Evolutionary conservation across 2,888 invertebrate genomes (phyloP), one percentile per base, ranked within the genome.

Genomic region (Ophonus ardosiacus): DNA sequence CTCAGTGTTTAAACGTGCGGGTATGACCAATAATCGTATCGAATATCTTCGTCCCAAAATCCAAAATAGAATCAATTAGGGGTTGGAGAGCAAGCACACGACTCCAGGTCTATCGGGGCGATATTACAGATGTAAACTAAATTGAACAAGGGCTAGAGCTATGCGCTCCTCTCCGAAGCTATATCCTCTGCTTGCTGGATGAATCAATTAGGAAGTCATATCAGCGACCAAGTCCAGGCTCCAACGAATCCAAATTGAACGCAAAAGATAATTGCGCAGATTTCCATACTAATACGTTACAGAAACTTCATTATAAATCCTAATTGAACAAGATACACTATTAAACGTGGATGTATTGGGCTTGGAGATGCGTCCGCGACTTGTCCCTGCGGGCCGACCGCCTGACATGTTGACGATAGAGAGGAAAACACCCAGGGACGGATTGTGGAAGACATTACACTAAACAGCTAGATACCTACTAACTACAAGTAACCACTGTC

Each of bases 211-310:
- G 84, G 84, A 63, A 78, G 84, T 84, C 84, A 84, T 78, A 84
- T 84, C 84, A 74, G 61, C 61, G 74, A 65, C 43, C 56, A 65
- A 74, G 84, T 65, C 85, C 43, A 43, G 63, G 68, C 80, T 74
- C 71, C 24, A 80, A 40, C 68, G 68, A 63, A 79, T 80, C 71
- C 80, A 71, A 85, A 85, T 80, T 85, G 68, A 85, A 85, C 79
- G 80, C 85, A 85, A 85, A 85, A 85, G 85, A 85, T 85, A 85
- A 85, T 85, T 85, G 85, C 85, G 74, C 85, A 85, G 85, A 85
- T 85, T 85, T 85, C 85, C 85, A 85, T 85, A 85, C 85, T 85
- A 85, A 85, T 85, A 85, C 85, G 85, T 85, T 85, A 85, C 80
- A 85, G 85, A 80, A 84, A 85, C 85, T 85, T 85, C 85, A 85